Percentiles rank a stretch among this genome's conserved stretches.
Evolutionary conservation across 2,113 vertebrate genomes (phyloP).

Genomic region (Odocoileus hemionus): DNA sequence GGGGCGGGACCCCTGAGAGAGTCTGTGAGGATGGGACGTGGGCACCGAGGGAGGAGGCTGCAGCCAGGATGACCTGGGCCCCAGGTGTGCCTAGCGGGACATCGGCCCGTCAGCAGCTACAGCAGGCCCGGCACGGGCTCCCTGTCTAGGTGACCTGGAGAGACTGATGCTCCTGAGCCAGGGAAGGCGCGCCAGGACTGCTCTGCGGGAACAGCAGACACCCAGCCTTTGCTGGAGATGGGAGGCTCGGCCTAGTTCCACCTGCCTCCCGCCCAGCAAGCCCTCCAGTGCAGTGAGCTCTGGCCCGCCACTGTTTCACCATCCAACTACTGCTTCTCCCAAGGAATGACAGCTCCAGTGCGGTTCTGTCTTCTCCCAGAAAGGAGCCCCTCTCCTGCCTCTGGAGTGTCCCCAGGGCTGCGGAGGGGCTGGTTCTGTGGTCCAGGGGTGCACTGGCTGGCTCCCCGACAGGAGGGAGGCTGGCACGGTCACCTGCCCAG

Average conservation of each 20-base stretch:
- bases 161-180: background rate
- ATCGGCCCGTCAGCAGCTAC: background rate
- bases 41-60: background rate
- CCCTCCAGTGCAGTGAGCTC: rapidly evolving
- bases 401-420: no score
- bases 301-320: rapidly evolving
- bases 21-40: background rate
- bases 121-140: rapidly evolving
- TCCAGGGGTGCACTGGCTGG: rapidly evolving
- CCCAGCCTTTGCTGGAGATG: rapidly evolving
- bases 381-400: background rate
- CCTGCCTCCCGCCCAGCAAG: background rate
- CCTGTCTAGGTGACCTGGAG: background rate
- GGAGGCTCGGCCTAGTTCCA: background rate
- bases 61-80: background rate
- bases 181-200: background rate
- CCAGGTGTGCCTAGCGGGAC: no score
- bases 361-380: background rate
- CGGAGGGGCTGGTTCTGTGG: background rate
- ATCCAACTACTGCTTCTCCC: background rate
- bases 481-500: slow-evolving; percentile 87
- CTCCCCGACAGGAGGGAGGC: no score
- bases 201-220: rapidly evolving
- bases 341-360: background rate
- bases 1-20: background rate